phyloP scores from a whole-genome alignment of 2,113 vertebrate genomes.

The Sphyrna mokarran region DNA sequence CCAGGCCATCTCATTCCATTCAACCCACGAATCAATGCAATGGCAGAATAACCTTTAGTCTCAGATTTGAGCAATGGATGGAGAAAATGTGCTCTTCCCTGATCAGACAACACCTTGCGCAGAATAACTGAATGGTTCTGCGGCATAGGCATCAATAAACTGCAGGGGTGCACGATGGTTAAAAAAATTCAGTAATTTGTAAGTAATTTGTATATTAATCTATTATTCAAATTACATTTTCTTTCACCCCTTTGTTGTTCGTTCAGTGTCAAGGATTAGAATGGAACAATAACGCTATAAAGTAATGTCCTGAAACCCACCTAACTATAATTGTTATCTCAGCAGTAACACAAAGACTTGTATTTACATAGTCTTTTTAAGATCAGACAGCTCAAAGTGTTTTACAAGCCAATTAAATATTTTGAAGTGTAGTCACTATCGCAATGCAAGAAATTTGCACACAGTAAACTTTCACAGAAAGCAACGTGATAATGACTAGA shows the following conservation, averaged over 20 bases:
- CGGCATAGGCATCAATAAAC: not conserved
- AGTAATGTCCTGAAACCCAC: not conserved
- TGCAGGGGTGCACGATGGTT: not conserved
- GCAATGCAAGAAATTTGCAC: not conserved
- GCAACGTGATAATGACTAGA: not conserved
- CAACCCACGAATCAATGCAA: not conserved
- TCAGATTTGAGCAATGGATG: not conserved
- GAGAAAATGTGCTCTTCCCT: not conserved
- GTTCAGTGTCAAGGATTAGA: not conserved
- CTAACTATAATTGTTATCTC: not conserved
- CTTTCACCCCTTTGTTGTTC: not conserved
- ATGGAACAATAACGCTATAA: not conserved
- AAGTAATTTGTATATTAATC: not conserved
- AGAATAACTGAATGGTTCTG: not conserved
- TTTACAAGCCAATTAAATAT: not conserved
- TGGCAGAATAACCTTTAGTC: not conserved
- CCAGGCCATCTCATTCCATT: not conserved
- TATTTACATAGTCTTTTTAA: not conserved
- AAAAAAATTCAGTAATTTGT: not conserved
- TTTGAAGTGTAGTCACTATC: no score
- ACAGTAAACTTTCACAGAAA: not conserved
- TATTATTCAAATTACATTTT: not conserved
- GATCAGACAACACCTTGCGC: not conserved
- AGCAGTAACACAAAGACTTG: not conserved
- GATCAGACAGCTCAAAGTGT: not conserved